phyloP scores from a whole-genome alignment of 2,888 invertebrate species.

The Prenolepis imparis region DNA sequence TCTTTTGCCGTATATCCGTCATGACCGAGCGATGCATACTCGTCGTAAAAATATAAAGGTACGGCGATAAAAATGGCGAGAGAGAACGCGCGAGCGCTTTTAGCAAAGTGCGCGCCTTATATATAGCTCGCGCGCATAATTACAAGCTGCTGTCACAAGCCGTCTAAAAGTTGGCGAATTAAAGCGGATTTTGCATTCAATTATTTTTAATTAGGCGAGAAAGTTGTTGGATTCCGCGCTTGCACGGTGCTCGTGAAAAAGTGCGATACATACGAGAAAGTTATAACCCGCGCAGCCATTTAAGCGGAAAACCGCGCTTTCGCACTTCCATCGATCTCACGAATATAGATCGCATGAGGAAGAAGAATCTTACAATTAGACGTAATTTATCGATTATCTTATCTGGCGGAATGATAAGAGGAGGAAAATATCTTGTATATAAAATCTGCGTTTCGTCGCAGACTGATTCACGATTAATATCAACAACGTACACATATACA shows the following conservation, averaged over 20 bases:
- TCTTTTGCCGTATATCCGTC: conserved; percentile 44
- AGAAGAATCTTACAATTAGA: background rate
- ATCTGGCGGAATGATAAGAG: background rate
- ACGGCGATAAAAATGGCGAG: conserved; percentile 42
- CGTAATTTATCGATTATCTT: background rate
- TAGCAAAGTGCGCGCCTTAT: conserved; percentile 49
- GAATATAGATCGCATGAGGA: background rate
- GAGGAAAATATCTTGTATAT: too few relatives aligned
- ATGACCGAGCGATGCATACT: conserved; percentile 42
- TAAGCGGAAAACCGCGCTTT: conserved; percentile 7
- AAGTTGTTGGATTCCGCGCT: conserved; percentile 16
- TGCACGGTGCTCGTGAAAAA: conserved; percentile 11
- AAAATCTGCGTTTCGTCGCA: background rate
- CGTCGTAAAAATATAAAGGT: conserved; percentile 61
- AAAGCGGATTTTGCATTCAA: conserved; percentile 59
- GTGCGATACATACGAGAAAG: conserved; percentile 21
- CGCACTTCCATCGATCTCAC: conserved; percentile 18
- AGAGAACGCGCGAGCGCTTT: conserved; percentile 18
- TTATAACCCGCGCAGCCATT: conserved; percentile 4
- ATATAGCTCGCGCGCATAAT: conserved; percentile 55
- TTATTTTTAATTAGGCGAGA: conserved; percentile 59
- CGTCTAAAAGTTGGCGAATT: conserved; percentile 58
- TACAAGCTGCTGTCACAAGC: conserved; percentile 52
- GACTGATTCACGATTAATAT: background rate
- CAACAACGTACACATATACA: background rate